Base-by-base conservation (phyloP, 2,888 invertebrate genomes). In the Aporophyla lueneburgensis region DNA sequence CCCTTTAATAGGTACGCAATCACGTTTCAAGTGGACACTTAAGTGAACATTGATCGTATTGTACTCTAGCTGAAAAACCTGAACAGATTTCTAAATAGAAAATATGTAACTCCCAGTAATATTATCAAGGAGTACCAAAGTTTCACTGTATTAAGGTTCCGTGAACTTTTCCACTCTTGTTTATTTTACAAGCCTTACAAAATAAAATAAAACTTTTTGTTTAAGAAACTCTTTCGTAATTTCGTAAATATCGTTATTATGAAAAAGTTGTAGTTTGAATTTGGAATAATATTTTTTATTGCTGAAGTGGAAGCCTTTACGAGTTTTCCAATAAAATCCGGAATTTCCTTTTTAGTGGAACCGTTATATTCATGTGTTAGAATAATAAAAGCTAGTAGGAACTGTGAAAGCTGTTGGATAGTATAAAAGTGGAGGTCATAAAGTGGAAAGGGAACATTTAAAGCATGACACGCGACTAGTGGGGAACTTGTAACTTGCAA, bases 341-440 rank as follows among this genome's bases (percentile, higher is more conserved):
- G 59, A 49, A 76, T 79, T 84, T 75, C 53, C 76, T 86, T 87
- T 88, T 83, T 81, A 59, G 78, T 46, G 27, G 78, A 76, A 73
- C 78, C 81, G 74, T 43, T 80, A 77, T 80, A 78, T 85, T 87
- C 84, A 87, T 86, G 88, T 89, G 84, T 88, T 85, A 86, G 87
- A 86, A 88, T 82, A 86, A 87, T 90, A 88, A 89, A 88, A 76
- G 78, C 74, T 85, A 83, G 85, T 77, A 61, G 82, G 76, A 59
- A 81, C 82, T 80, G 80, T 89, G 83, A 87, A 89, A 88, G 86
- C 78, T 85, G 81, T 88, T 88, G 83, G 84, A 76, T 74, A 74
- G 76, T 85, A 68, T 77, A 88, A 89, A 89, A 89, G 78, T 87
- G 78, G 87, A 81, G 76, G 86, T 83, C 82, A 80, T 86, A 87